phyloP scores from a whole-genome alignment of 2,113 vertebrate species.

The Phycodurus eques region DNA sequence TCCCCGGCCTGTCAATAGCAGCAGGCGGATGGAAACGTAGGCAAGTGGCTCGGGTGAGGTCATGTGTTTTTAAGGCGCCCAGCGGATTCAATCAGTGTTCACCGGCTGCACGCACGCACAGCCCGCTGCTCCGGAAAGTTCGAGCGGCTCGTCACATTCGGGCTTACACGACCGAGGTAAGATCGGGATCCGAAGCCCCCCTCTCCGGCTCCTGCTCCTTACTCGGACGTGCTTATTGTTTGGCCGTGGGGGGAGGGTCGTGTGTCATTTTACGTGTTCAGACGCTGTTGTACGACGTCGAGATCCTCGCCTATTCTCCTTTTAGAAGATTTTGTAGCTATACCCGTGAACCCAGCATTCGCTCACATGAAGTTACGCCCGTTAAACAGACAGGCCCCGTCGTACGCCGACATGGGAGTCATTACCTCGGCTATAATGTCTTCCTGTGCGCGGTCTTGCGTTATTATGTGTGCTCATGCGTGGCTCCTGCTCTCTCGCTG shows the following conservation, averaged over 20 bases:
- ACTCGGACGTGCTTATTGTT: slow-evolving; percentile 70
- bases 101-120: slow-evolving; percentile 36
- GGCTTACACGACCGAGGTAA: slow-evolving; percentile 63
- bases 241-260: slow-evolving; percentile 74
- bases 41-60: slow-evolving; percentile 67
- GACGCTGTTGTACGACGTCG: slow-evolving; percentile 17
- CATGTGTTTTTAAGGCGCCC: slow-evolving; percentile 71
- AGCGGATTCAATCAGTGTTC: slow-evolving; percentile 57
- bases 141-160: slow-evolving; percentile 17
- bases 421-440: slow-evolving; percentile 15
- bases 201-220: slow-evolving; percentile 37
- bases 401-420: slow-evolving; percentile 16
- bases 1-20: slow-evolving; percentile 71
- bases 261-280: slow-evolving; percentile 33
- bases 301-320: background rate
- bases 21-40: slow-evolving; percentile 69
- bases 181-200: slow-evolving; percentile 41
- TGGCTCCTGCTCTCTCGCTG: slow-evolving; percentile 1
- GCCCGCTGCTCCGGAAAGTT: slow-evolving; percentile 24
- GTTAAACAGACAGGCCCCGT: slow-evolving; percentile 19
- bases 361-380: background rate
- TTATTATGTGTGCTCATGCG: background rate
- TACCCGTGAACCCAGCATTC: background rate
- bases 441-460: background rate
- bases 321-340: background rate